Conservation (phyloP, 2,888 invertebrate genomes). For the Oasisia sp. region DNA sequence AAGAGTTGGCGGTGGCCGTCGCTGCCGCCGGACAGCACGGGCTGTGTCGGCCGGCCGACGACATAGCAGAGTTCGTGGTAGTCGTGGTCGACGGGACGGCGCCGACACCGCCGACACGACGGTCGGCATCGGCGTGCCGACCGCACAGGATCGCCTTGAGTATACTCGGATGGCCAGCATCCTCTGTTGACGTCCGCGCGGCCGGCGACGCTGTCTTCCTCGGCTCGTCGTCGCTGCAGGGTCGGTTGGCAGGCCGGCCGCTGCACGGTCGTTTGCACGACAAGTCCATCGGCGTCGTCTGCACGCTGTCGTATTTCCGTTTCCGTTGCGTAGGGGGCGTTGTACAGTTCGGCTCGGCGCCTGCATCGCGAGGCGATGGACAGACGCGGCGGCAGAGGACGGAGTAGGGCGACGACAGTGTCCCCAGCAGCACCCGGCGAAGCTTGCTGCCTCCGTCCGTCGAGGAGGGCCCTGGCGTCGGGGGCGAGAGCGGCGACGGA, state of each 20-base stretch:
- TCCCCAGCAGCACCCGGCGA: slow-evolving; percentile 25
- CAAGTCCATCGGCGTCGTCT: slow-evolving; percentile 7
- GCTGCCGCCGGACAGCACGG: not conserved
- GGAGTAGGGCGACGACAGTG: slow-evolving; percentile 18
- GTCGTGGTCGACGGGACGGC: not conserved
- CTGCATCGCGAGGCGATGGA: not conserved
- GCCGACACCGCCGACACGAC: not conserved
- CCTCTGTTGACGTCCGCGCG: not conserved
- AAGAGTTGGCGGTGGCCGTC: not conserved
- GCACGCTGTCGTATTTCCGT: not conserved
- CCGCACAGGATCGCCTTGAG: not conserved
- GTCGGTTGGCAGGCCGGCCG: not conserved
- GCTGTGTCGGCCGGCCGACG: not conserved
- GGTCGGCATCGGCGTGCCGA: not conserved
- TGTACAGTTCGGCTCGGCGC: not conserved
- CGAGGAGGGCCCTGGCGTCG: not conserved
- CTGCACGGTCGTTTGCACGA: not conserved
- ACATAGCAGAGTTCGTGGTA: not conserved
- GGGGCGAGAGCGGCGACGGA: slow-evolving; percentile 30
- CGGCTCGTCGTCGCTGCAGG: not conserved
- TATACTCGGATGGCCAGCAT: slow-evolving; percentile 1
- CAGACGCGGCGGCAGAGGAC: slow-evolving; percentile 6
- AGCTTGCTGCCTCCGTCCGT: slow-evolving; percentile 27
- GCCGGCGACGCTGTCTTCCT: not conserved
- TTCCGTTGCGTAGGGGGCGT: not conserved